A percentile compares a stretch with the other conserved stretches of the same genome.
Conservation (phyloP, 2,888 invertebrate genomes). For the Phaonia tiefii region DNA sequence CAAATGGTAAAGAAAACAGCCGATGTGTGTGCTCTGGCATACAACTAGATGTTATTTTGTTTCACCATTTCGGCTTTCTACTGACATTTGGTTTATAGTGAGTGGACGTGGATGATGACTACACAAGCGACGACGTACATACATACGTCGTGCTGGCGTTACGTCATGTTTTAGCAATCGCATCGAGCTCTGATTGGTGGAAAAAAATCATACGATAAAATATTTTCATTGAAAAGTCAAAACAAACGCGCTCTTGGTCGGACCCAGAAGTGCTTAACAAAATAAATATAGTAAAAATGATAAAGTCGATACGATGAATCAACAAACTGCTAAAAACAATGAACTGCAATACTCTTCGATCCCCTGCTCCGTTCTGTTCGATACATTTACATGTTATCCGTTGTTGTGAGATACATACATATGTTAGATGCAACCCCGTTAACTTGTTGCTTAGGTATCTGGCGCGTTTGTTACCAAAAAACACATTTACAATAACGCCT, state of each 20-base stretch:
- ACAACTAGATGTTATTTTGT: conserved; percentile 38
- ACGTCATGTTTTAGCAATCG: conserved; percentile 77
- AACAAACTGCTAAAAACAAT: conserved; percentile 51
- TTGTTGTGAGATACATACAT: too few species aligned
- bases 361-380: neutral
- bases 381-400: too few species aligned
- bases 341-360: neutral
- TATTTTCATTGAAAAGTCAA: conserved; percentile 71
- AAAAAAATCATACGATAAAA: conserved; percentile 79
- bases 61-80: conserved; percentile 56
- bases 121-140: conserved; percentile 23
- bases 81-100: conserved; percentile 59
- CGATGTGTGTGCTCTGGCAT: conserved; percentile 26
- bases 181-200: conserved; percentile 76
- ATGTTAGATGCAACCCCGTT: conserved; percentile 12
- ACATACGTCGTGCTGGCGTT: conserved; percentile 69
- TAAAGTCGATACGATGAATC: conserved; percentile 52
- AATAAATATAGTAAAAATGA: conserved; percentile 35
- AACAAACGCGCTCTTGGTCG: neutral
- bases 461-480: conserved; percentile 18
- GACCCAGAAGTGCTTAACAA: conserved; percentile 51
- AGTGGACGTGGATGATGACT: neutral
- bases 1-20: neutral
- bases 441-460: conserved; percentile 49
- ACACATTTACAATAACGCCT: too few species aligned